Conservation (phyloP, 2,797 vertebrate genomes). For the Uromys caudimaculatus region DNA sequence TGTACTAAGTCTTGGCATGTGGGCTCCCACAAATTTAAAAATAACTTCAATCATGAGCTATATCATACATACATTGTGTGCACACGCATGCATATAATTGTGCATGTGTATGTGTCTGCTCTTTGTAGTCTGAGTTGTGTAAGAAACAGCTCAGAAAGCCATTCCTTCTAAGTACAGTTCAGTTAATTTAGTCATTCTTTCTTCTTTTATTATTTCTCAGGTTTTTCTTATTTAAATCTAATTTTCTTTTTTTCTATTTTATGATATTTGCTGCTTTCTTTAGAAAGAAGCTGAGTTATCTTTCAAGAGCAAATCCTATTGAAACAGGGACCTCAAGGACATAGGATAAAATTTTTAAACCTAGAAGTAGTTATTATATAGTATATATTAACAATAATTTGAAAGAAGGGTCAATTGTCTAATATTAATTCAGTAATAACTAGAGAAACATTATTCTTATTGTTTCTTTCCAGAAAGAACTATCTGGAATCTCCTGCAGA, state of each 20-base stretch:
- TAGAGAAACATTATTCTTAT: conserved; percentile 54
- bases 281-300: conserved; percentile 63
- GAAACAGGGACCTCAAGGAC: conserved; percentile 49
- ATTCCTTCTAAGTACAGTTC: conserved; percentile 60
- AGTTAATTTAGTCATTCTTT: conserved; percentile 71
- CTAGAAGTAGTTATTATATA: not conserved
- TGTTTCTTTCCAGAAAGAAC: conserved; percentile 50
- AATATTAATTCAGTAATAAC: conserved; percentile 72
- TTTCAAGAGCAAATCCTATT: conserved; percentile 72
- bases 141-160: conserved; percentile 11
- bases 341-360: conserved; percentile 67
- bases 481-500: conserved; percentile 39
- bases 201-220: conserved; percentile 42
- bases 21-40: conserved; percentile 60
- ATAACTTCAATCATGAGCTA: conserved; percentile 58
- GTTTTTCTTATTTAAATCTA: conserved; percentile 62
- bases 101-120: not conserved
- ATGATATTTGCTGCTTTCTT: conserved; percentile 60
- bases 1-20: conserved; percentile 57
- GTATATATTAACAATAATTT: conserved; percentile 54
- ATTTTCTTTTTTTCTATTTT: conserved; percentile 70
- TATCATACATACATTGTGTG: not conserved
- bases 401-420: conserved; percentile 66
- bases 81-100: not conserved
- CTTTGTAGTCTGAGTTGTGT: not conserved